Base-by-base conservation (phyloP, 2,888 invertebrate genomes). In the Gastrophysa polygoni region DNA sequence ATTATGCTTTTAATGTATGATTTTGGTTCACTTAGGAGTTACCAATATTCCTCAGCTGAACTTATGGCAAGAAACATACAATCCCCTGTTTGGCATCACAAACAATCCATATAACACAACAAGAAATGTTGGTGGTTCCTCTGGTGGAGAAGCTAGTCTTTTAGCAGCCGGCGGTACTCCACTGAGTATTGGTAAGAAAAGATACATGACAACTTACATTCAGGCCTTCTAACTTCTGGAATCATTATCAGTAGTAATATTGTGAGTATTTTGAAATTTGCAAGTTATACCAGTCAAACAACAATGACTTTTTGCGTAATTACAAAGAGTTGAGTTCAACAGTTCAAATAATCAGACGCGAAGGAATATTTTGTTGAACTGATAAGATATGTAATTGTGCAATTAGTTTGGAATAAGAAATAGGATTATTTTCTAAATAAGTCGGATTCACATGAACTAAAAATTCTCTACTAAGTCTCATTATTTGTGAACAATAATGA, bases 1-100 rank as follows among this genome's bases (percentile, higher is more conserved):
- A n/a, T n/a, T n/a, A n/a, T n/a, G n/a, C n/a, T n/a, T n/a, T n/a
- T n/a, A n/a, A n/a, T n/a, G n/a, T n/a, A n/a, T 11, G 2, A 11
- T 14, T 24, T 24, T 8, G 20, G 50, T 49, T 61, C 1, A n/a
- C n/a, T n/a, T 20, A 73, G 80, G 77, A 34, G 79, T 81, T 48
- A 95, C 96, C n/a, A 98, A 97, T 80, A 88, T 96, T 32, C 96
- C 97, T 0, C 96, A 97, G 82, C 84, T 96, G 32, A 97, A 96
- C 82, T 88, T 95, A 82, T 98, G 98, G 90, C 88, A 87, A 78
- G 98, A 98, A 82, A 89, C 93, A 0, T 87, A 91, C 61, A 98
- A 98, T 83, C 90, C 89, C 75, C 78, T 98, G 54, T 92, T 91
- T 78, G 98, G 98, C 0, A 87, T 91, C 76, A 95, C 97, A 0